Evolutionary conservation across 2,797 vertebrate species (phyloP).

Genomic region (Paratrypauchen microcephalus): DNA sequence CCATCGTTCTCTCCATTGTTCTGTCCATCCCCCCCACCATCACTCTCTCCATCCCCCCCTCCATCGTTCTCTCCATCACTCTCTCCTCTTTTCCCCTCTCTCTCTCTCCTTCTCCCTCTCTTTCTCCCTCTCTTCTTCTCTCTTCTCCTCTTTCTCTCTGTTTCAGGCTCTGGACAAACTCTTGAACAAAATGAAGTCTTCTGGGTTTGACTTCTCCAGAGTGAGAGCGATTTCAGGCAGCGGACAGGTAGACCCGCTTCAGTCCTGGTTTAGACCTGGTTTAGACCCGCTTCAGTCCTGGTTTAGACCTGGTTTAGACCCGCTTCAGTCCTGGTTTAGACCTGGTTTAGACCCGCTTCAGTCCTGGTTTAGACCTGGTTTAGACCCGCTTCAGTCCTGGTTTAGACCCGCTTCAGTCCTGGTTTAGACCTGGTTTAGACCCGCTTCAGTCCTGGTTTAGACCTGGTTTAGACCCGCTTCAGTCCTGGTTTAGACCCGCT

Average conservation of each 20-base stretch:
- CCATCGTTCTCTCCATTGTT: no score
- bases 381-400: neutral
- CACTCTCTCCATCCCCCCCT: no score
- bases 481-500: neutral
- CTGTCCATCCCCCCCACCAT: no score
- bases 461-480: neutral
- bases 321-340: no score
- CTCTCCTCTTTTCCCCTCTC: no score
- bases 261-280: neutral
- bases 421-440: neutral
- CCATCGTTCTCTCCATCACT: neutral
- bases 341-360: no score
- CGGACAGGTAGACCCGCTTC: constrained; percentile 81
- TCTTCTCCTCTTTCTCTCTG: neutral
- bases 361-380: neutral
- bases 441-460: neutral
- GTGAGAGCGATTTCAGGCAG: constrained; percentile 89
- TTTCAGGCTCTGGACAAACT: constrained; percentile 88
- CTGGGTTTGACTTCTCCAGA: constrained; percentile 83
- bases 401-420: neutral
- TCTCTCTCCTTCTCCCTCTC: no score
- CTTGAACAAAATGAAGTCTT: constrained; percentile 86
- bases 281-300: no score
- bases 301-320: no score
- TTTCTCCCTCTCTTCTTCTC: no score